These are phyloP conservation scores for Scylla paramamosain DNA, from an alignment of 1,140 invertebrate species.

Conservation along the genomic window DNA sequence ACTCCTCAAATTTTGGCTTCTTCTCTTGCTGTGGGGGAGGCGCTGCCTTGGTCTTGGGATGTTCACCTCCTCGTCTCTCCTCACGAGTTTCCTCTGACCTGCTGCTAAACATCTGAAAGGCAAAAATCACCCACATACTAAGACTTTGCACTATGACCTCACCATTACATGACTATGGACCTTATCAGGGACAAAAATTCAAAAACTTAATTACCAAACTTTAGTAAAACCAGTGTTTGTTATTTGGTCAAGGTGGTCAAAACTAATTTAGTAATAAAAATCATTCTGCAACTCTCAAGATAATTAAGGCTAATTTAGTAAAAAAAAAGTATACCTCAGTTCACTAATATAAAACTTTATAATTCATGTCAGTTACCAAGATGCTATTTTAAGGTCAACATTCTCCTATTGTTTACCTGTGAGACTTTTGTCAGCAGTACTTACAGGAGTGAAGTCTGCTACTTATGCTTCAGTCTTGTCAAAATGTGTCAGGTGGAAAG, in stretches of 20 bases:
- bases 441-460: slow-evolving; percentile 62
- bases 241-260: slow-evolving; percentile 57
- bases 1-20: slow-evolving; percentile 74
- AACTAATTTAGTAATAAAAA: slow-evolving; percentile 57
- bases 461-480: slow-evolving; percentile 40
- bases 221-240: slow-evolving; percentile 71
- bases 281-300: slow-evolving; percentile 52
- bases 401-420: slow-evolving; percentile 47
- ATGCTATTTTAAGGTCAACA: slow-evolving; percentile 51
- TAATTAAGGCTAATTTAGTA: slow-evolving; percentile 67
- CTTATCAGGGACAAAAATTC: slow-evolving; percentile 6
- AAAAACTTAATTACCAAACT: slow-evolving; percentile 52
- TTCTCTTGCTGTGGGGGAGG: slow-evolving; percentile 62
- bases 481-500: slow-evolving; percentile 47
- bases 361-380: slow-evolving; percentile 65
- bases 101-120: slow-evolving; percentile 74
- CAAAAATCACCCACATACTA: slow-evolving; percentile 59
- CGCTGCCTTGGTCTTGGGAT: slow-evolving; percentile 51
- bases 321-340: slow-evolving; percentile 35
- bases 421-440: slow-evolving; percentile 36
- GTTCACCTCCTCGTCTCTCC: slow-evolving; percentile 60
- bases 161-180: background rate
- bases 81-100: slow-evolving; percentile 73
- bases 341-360: slow-evolving; percentile 53
- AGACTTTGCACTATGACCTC: background rate